Conservation (phyloP, 1,140 invertebrate genomes). For the Anoplolepis gracilipes region DNA sequence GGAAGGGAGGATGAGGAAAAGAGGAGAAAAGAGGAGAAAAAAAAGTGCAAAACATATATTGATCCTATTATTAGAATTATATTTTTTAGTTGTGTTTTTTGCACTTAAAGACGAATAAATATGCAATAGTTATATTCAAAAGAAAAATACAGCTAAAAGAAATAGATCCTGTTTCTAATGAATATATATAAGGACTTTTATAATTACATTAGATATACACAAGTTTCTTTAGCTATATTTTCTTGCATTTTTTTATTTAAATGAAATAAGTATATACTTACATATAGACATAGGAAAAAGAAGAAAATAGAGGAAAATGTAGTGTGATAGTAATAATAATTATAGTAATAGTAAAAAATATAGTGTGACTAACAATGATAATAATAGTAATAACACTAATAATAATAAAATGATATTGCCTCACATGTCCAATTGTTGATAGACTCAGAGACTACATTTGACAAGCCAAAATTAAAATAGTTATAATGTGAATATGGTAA, state of each 20-base stretch:
- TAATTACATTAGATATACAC: background rate
- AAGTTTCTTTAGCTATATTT: background rate
- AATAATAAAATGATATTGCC: background rate
- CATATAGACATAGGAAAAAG: background rate
- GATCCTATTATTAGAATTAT: slow-evolving; percentile 11
- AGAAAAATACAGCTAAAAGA: background rate
- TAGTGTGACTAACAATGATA: background rate
- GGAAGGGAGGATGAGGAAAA: background rate
- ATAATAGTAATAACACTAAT: slow-evolving; percentile 18
- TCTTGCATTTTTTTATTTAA: background rate
- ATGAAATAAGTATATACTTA: too few species aligned
- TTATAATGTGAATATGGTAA: background rate
- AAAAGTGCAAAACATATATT: slow-evolving; percentile 41
- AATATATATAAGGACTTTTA: background rate
- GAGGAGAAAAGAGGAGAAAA: background rate
- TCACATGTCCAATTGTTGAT: background rate
- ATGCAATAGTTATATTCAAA: slow-evolving; percentile 12
- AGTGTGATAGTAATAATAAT: background rate
- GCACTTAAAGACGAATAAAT: background rate
- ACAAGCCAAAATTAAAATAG: too few species aligned
- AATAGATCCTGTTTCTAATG: background rate
- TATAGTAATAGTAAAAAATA: background rate
- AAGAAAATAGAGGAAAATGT: background rate
- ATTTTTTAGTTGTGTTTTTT: slow-evolving; percentile 4
- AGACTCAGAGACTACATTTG: too few species aligned